Evolutionary conservation across 1,140 invertebrate species (phyloP), one percentile per base, ranked within the genome.

Genomic region (Micrasema minimum): DNA sequence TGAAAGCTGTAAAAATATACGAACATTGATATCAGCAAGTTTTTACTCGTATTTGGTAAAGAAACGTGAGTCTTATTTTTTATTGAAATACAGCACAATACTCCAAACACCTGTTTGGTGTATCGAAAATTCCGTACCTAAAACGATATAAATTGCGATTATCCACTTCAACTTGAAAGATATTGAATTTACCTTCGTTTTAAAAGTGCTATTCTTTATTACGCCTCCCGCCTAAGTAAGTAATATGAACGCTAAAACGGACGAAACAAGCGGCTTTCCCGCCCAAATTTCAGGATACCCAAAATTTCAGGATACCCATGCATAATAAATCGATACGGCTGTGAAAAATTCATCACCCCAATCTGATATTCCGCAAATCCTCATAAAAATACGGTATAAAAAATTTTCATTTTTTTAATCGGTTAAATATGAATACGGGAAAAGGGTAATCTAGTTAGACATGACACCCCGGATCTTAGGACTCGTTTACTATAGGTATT

Each of bases 301-400:
- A 64, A 14, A 46, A 64, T 45, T 48, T 45, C 45, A 22, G 43
- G 26, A 64, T 46, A 45, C 59, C 45, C 59, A 64, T 64, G 59
- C 59, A 64, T 64, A 64, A 64, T 64, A 64, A 64, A 64, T 64
- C 59, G 20, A 64, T 64, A 20, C 22, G 43, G 41, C 59, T 46
- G 41, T 64, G 59, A 64, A 64, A 64, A 64, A 64, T 64, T 64
- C 59, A 64, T 64, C 43, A 46, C 43, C 22, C 20, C 22, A 64
- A 64, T 64, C 59, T 41, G 46, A 64, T 64, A 64, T 64, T 64
- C 55, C 16, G 38, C 22, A 45, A 46, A 46, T 64, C 22, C 59
- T 41, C 31, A 59, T 43, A 20, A 41, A 12, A 2, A 6, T 59
- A 38, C 16, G 10, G 51, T 26, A 16, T 1, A 35, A 35, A 41